A percentile compares a stretch with the other conserved stretches of the same genome.
Conservation (phyloP, 2,888 invertebrate species). For the Meteorus colon region DNA sequence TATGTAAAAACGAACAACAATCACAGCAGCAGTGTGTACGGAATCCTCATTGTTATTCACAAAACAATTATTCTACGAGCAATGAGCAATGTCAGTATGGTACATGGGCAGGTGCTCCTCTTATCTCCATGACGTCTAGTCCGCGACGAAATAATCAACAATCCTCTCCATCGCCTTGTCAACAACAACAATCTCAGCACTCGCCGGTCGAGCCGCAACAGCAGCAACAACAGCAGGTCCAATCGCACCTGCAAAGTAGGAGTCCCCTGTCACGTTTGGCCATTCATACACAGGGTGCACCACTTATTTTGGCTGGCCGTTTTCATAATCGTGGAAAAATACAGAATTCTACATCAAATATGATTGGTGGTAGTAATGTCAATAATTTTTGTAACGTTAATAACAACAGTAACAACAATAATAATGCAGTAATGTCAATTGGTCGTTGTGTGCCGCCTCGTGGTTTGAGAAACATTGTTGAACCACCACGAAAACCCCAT, state of each 20-base stretch:
- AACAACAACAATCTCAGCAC: conserved; percentile 55
- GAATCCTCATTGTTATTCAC: conserved; percentile 50
- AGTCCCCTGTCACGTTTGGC: conserved; percentile 83
- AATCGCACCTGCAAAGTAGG: conserved; percentile 64
- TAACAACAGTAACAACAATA: conserved; percentile 57
- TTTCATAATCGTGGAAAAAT: conserved; percentile 76
- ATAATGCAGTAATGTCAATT: conserved; percentile 60
- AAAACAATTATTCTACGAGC: conserved; percentile 47
- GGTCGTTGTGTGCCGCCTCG: conserved; percentile 58
- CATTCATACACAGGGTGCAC: conserved; percentile 89
- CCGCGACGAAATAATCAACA: conserved; percentile 74
- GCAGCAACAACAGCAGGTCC: conserved; percentile 52
- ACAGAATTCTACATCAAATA: conserved; percentile 54
- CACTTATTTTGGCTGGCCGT: conserved; percentile 84
- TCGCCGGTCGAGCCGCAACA: conserved; percentile 53
- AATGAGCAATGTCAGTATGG: conserved; percentile 71
- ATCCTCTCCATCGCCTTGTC: conserved; percentile 59
- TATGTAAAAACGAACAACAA: conserved; percentile 48
- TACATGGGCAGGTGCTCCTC: conserved; percentile 87
- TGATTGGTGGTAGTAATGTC: conserved; percentile 47
- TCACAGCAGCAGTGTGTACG: conserved; percentile 41
- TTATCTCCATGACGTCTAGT: conserved; percentile 84
- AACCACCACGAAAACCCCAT: conserved; percentile 45
- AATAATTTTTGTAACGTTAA: conserved; percentile 63
- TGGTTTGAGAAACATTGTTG: conserved; percentile 44